Evolutionary conservation across 1,140 invertebrate genomes (phyloP).

Genomic region (Pseudachorutes palmiensis): DNA sequence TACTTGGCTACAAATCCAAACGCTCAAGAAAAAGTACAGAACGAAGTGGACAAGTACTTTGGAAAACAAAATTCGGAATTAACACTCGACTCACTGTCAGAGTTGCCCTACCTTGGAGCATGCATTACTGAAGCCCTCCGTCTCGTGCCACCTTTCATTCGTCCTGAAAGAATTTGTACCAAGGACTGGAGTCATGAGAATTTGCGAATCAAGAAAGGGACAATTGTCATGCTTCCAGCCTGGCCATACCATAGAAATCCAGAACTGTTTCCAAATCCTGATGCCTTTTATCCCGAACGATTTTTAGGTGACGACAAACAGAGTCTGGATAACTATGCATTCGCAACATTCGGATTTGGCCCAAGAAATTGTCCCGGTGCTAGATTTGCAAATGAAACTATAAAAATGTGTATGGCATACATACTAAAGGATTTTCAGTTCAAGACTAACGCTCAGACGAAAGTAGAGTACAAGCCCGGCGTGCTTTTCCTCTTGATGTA

Average conservation of each 20-base stretch:
- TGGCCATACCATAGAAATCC: constrained; percentile 48
- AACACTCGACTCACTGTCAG: constrained; percentile 23
- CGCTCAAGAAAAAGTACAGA: constrained; percentile 61
- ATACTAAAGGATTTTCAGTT: constrained; percentile 15
- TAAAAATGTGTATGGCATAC: constrained; percentile 18
- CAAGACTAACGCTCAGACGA: constrained; percentile 6
- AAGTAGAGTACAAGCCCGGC: constrained; percentile 22
- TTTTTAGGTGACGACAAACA: constrained; percentile 45
- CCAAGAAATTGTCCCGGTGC: constrained; percentile 24
- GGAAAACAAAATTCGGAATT: constrained; percentile 16
- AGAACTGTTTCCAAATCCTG: constrained; percentile 47
- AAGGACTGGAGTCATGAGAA: constrained; percentile 22
- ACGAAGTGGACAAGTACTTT: constrained; percentile 54
- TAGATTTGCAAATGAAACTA: constrained; percentile 18
- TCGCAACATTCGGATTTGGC: constrained; percentile 17
- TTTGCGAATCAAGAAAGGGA: constrained; percentile 40
- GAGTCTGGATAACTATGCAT: constrained; percentile 14
- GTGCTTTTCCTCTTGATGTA: constrained; percentile 4
- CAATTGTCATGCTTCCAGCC: constrained; percentile 45
- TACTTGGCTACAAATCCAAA: constrained; percentile 54
- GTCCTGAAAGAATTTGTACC: constrained; percentile 23
- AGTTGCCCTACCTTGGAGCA: constrained; percentile 26
- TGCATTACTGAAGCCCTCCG: constrained; percentile 21
- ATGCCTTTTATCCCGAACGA: constrained; percentile 51
- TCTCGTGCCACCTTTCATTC: constrained; percentile 14